Evolutionary conservation across 2,113 vertebrate genomes (phyloP).

Genomic region (Gobius niger): DNA sequence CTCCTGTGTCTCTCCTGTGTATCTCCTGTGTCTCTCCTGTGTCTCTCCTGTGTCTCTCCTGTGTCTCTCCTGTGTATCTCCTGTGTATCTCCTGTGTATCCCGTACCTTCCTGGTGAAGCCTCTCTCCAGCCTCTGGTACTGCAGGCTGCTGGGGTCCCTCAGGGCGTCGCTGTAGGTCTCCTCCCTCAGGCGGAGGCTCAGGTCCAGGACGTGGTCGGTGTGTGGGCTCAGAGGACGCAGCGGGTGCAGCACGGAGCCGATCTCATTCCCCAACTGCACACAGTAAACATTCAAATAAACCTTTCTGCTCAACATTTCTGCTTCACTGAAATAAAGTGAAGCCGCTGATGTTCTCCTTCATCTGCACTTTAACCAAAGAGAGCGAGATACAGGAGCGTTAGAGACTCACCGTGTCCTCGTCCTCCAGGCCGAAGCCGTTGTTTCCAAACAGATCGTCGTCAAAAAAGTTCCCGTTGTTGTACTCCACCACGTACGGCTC

Average conservation of each 20-base stretch:
- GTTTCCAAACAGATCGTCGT: constrained; percentile 38
- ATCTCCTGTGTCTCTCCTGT: too few relatives aligned
- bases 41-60: too few relatives aligned
- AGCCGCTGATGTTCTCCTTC: too few relatives aligned
- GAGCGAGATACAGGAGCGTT: not conserved
- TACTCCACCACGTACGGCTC: constrained; percentile 44
- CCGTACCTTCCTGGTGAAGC: constrained; percentile 85
- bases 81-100: too few relatives aligned
- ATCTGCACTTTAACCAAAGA: too few relatives aligned
- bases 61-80: too few relatives aligned
- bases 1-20: too few relatives aligned
- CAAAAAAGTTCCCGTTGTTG: constrained; percentile 67
- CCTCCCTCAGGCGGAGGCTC: constrained; percentile 80
- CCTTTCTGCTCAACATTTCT: too few relatives aligned
- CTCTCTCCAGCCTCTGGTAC: constrained; percentile 75
- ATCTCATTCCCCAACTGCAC: constrained; percentile 88
- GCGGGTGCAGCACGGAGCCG: constrained; percentile 56
- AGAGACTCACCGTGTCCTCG: constrained; percentile 57
- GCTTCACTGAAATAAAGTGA: too few relatives aligned
- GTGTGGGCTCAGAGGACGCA: constrained; percentile 61
- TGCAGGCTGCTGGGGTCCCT: constrained; percentile 75
- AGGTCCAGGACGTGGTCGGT: constrained; percentile 86
- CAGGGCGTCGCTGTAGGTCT: constrained; percentile 80
- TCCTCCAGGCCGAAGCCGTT: constrained; percentile 39
- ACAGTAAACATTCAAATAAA: too few relatives aligned